Conservation (phyloP, 1,140 invertebrate genomes). For the Andrena cerasifolii region DNA sequence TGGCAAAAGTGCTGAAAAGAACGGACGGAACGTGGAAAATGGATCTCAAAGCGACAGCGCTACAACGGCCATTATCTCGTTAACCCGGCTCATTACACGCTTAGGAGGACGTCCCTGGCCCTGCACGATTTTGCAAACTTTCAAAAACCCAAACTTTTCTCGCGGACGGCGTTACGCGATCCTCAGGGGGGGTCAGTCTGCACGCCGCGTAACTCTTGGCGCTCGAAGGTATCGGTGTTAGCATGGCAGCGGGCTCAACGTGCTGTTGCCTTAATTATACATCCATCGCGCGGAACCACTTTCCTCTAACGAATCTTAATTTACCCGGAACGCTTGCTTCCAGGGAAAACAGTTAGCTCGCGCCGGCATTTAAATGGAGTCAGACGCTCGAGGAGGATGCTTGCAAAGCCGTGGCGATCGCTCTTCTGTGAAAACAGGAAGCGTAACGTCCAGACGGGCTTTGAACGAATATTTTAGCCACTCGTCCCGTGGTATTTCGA, state of each 20-base stretch:
- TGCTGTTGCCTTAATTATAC: slow-evolving; percentile 61
- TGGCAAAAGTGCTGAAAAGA: not conserved
- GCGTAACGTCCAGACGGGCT: not conserved
- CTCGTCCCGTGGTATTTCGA: too few relatives aligned
- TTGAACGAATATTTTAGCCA: too few relatives aligned
- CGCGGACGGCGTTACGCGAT: not conserved
- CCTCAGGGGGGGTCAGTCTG: not conserved
- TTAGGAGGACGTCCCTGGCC: not conserved
- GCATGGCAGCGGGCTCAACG: slow-evolving; percentile 21
- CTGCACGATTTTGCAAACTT: not conserved
- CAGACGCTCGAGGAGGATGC: slow-evolving; percentile 19
- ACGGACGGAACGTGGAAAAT: not conserved
- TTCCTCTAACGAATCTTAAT: slow-evolving; percentile 64
- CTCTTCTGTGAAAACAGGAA: not conserved
- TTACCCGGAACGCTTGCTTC: slow-evolving; percentile 57
- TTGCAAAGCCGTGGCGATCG: slow-evolving; percentile 1
- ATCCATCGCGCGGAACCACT: slow-evolving; percentile 60
- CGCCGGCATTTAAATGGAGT: slow-evolving; percentile 34
- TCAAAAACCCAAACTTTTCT: not conserved
- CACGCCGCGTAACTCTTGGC: slow-evolving; percentile 15
- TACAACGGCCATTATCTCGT: not conserved
- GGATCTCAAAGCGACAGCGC: not conserved
- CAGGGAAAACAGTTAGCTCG: slow-evolving; percentile 61
- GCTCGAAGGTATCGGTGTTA: slow-evolving; percentile 6
- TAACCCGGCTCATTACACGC: not conserved